Percentiles rank a stretch among this genome's conserved stretches.
These are phyloP conservation scores for Hydractinia symbiolongicarpus DNA, from an alignment of 30 jellyfish, hydroid and myxozoan species.

Conservation along the genomic window DNA sequence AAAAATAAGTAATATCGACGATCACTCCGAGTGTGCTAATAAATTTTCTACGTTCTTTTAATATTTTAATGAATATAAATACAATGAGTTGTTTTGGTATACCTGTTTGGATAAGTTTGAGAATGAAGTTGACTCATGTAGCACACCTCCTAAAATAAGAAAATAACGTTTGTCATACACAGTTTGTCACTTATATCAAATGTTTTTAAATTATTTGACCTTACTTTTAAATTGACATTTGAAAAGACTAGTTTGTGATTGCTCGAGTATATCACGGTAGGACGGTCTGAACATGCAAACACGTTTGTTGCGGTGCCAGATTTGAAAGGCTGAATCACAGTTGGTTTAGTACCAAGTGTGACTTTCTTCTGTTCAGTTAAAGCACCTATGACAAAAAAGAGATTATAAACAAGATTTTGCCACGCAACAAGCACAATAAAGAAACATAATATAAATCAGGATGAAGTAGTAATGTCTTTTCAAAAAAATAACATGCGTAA, in stretches of 20 bases:
- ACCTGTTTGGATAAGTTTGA: constrained; percentile 86
- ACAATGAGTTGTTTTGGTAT: not conserved
- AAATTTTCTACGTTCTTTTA: too few relatives aligned
- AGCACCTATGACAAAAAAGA: constrained; percentile 32
- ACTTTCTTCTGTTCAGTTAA: constrained; percentile 83
- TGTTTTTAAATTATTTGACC: not conserved
- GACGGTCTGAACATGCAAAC: constrained; percentile 99
- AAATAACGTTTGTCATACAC: not conserved
- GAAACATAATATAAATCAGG: too few relatives aligned
- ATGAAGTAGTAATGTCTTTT: too few relatives aligned
- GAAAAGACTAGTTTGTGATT: constrained; percentile 90
- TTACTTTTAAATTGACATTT: constrained; percentile 79
- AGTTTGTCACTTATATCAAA: too few relatives aligned
- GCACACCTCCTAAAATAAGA: constrained; percentile 66
- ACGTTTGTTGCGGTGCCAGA: constrained; percentile 58
- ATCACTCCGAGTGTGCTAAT: too few relatives aligned
- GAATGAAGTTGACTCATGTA: constrained; percentile 82
- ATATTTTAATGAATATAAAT: too few relatives aligned
- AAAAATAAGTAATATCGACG: too few relatives aligned
- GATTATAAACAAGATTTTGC: not conserved
- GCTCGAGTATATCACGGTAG: constrained; percentile 93
- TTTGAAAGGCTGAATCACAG: constrained; percentile 72
- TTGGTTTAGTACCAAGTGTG: constrained; percentile 96
- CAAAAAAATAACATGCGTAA: not conserved
- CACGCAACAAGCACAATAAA: too few relatives aligned